Conservation (phyloP, 1,140 invertebrate genomes). For the Ectropis grisescens region DNA sequence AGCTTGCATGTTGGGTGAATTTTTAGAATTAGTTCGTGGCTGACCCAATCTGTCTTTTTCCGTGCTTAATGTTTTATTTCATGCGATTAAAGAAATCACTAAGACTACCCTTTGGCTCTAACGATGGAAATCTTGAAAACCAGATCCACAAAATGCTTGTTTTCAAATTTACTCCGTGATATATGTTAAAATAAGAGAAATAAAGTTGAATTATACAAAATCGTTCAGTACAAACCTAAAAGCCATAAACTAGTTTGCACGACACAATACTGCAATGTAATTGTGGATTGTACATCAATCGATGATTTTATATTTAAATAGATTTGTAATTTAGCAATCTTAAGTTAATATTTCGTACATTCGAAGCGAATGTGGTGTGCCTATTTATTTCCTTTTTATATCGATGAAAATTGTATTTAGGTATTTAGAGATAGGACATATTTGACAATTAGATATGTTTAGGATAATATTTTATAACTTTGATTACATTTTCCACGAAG, state of each 20-base stretch:
- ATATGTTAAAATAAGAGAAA: too few species aligned
- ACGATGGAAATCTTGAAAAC: too few species aligned
- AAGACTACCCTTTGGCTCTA: too few species aligned
- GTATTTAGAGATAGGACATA: constrained; percentile 24
- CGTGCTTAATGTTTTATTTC: too few species aligned
- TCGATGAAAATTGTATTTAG: constrained; percentile 48
- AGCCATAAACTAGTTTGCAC: constrained; percentile 48
- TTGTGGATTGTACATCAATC: constrained; percentile 34
- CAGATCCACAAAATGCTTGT: too few species aligned
- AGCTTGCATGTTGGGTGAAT: too few species aligned
- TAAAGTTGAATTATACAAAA: too few species aligned
- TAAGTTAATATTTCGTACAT: constrained; percentile 42
- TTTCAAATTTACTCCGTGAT: too few species aligned
- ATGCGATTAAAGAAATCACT: too few species aligned
- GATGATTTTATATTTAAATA: constrained; percentile 25
- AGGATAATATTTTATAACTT: constrained; percentile 28
- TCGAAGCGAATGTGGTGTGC: constrained; percentile 54
- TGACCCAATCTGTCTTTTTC: too few species aligned
- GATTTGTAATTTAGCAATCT: constrained; percentile 29
- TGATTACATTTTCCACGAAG: constrained; percentile 17
- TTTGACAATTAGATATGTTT: constrained; percentile 43
- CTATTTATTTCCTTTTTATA: constrained; percentile 59
- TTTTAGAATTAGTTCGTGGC: too few species aligned
- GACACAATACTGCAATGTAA: constrained; percentile 42
- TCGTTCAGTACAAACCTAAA: constrained; percentile 51